phyloP scores from a whole-genome alignment of 2,797 vertebrate species.

The Typhlichthys subterraneus region DNA sequence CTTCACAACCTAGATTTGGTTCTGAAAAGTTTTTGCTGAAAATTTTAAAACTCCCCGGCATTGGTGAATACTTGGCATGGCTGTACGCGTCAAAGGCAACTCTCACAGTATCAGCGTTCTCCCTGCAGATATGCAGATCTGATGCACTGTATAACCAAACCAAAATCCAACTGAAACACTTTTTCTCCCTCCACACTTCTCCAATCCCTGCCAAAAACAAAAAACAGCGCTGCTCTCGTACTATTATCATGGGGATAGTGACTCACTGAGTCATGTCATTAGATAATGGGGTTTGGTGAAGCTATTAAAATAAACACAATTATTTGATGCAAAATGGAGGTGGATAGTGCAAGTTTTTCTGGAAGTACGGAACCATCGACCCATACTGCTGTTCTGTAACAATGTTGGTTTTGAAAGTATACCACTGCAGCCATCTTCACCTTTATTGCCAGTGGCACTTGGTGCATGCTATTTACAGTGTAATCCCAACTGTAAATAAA shows the following conservation, averaged over 20 bases:
- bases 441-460: slow-evolving; percentile 39
- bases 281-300: slow-evolving; percentile 66
- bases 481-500: slow-evolving; percentile 33
- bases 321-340: slow-evolving; percentile 61
- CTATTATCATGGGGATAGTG: slow-evolving; percentile 55
- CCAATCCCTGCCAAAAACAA: slow-evolving; percentile 50
- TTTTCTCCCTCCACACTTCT: slow-evolving; percentile 29
- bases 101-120: slow-evolving; percentile 23
- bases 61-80: slow-evolving; percentile 23
- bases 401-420: slow-evolving; percentile 69
- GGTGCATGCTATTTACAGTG: slow-evolving; percentile 35
- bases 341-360: slow-evolving; percentile 53
- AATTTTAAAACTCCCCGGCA: slow-evolving; percentile 17
- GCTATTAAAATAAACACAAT: slow-evolving; percentile 69
- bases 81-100: slow-evolving; percentile 36
- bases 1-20: background rate
- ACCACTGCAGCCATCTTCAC: slow-evolving; percentile 55
- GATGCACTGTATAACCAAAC: slow-evolving; percentile 48
- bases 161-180: slow-evolving; percentile 53
- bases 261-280: slow-evolving; percentile 72
- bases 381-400: slow-evolving; percentile 62
- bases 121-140: slow-evolving; percentile 48
- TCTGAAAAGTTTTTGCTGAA: slow-evolving; percentile 12
- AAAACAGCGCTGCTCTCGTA: slow-evolving; percentile 46
- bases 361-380: slow-evolving; percentile 64